Percentiles rank a stretch among this genome's conserved stretches.
phyloP scores from a whole-genome alignment of 2,888 invertebrate genomes.

The Phengaris arion region DNA sequence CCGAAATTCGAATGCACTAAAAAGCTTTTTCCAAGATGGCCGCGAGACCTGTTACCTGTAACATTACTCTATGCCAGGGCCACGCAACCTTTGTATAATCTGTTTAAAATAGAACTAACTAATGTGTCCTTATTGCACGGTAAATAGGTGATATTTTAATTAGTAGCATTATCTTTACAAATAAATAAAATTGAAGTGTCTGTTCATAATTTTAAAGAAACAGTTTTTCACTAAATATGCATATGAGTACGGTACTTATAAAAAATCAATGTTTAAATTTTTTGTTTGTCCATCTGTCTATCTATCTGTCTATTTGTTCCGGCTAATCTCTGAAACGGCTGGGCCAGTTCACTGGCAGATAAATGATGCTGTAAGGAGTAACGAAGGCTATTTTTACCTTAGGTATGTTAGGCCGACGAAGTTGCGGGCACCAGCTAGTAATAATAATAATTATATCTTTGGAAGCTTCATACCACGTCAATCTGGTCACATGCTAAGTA shows the following conservation, averaged over 20 bases:
- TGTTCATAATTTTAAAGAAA: too few relatives aligned
- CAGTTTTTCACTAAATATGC: too few relatives aligned
- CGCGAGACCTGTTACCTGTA: constrained; percentile 74
- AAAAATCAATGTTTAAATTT: too few relatives aligned
- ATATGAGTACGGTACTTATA: too few relatives aligned
- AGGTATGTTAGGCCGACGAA: not conserved
- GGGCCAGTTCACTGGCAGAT: not conserved
- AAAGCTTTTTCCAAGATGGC: constrained; percentile 73
- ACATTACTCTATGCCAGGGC: constrained; percentile 78
- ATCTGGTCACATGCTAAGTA: too few relatives aligned
- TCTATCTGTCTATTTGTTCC: too few relatives aligned
- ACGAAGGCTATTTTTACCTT: not conserved
- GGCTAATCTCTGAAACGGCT: not conserved
- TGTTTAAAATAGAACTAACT: not conserved
- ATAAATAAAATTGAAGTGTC: too few relatives aligned
- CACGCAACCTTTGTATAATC: constrained; percentile 50
- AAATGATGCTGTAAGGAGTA: not conserved
- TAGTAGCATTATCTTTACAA: too few relatives aligned
- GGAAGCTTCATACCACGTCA: too few relatives aligned
- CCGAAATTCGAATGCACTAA: constrained; percentile 79
- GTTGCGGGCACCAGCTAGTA: not conserved
- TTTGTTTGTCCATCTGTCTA: too few relatives aligned
- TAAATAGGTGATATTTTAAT: too few relatives aligned
- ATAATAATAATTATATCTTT: not conserved
- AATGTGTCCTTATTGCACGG: too few relatives aligned